Base-by-base conservation (phyloP, 2,113 vertebrate genomes). In the Charina bottae region DNA sequence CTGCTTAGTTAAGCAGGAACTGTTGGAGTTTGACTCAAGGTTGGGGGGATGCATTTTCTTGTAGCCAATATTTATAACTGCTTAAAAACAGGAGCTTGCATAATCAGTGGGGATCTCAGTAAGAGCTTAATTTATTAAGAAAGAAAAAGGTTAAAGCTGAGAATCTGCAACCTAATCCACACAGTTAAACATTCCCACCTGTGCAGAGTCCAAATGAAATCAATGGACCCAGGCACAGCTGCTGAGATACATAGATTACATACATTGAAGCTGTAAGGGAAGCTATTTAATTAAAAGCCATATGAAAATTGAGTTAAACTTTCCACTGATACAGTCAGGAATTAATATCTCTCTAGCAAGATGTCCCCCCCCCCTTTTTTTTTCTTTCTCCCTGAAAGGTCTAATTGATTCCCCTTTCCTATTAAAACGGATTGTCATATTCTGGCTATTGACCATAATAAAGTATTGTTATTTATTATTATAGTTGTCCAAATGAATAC, bases 241-340 rank as follows among this genome's bases (percentile, higher is more conserved):
- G 59, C 0, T 91, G 4, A 62, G 88, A 90, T 89, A 7, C 2
- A n/a, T 19, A 88, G 49, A 90, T 87, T 49, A 26, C 84, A 7
- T 1, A 0, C 15, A 9, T 10, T 37, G 15, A 6, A 84, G n/a
- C 56, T 92, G 54, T 89, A 90, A 26, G 56, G 42, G 55, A 8
- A 37, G 23, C 68, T 89, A 91, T 56, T 62, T 91, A 58, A 62
- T 83, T 89, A 86, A 94, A 94, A 95, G 11, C 8, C 60, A 5
- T 91, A 1, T 42, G 53, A 87, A 4, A 4, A 5, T 23, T 89
- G 24, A 55, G 24, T 19, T 90, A 90, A 85, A 23, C 12, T 2
- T 85, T 84, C 19, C 26, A 62, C 72, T 87, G 62, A 83, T 55
- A 89, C 0, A 26, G 68, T 85, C 2, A 92, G 90, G 23, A 91